A percentile compares a stretch with the other conserved stretches of the same genome.
Conservation (phyloP, 2,888 invertebrate genomes). For the Synanthedon myopaeformis region DNA sequence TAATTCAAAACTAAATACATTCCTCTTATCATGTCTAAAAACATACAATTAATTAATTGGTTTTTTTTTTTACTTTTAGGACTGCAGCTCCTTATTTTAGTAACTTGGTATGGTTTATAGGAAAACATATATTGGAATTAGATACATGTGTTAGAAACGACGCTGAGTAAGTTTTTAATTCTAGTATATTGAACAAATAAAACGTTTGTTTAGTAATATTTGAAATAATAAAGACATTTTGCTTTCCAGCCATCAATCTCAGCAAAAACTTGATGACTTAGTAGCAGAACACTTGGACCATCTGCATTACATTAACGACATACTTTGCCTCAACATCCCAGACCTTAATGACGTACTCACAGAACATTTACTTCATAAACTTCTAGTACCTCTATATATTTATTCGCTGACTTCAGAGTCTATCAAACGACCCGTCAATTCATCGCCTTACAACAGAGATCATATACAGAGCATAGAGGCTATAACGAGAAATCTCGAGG, state of each 20-base stretch:
- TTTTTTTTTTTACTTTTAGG: conserved; percentile 38
- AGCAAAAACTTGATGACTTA: conserved; percentile 89
- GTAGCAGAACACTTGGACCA: conserved; percentile 98
- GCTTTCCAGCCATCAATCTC: conserved; percentile 85
- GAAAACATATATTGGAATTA: conserved; percentile 95
- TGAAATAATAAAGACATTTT: conserved; percentile 5
- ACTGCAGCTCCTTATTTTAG: conserved; percentile 99
- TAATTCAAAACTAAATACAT: too few species aligned
- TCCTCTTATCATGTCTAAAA: too few species aligned
- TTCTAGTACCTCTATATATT: conserved; percentile 93
- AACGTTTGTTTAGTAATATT: not conserved
- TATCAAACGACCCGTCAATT: conserved; percentile 26
- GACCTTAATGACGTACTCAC: conserved; percentile 94
- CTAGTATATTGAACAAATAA: not conserved
- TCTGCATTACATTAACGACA: conserved; percentile 97
- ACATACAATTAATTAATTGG: not conserved
- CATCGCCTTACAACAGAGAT: conserved; percentile 53
- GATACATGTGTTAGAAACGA: conserved; percentile 95
- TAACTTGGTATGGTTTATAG: conserved; percentile 98
- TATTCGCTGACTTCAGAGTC: conserved; percentile 80
- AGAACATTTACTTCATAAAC: conserved; percentile 92
- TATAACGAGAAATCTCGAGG: conserved; percentile 73
- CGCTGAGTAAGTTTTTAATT: conserved; percentile 82
- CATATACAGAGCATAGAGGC: conserved; percentile 69
- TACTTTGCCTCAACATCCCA: conserved; percentile 90